Evolutionary conservation across 2,888 invertebrate species (phyloP), one percentile per base, ranked within the genome.

Genomic region (Apantesis nais): DNA sequence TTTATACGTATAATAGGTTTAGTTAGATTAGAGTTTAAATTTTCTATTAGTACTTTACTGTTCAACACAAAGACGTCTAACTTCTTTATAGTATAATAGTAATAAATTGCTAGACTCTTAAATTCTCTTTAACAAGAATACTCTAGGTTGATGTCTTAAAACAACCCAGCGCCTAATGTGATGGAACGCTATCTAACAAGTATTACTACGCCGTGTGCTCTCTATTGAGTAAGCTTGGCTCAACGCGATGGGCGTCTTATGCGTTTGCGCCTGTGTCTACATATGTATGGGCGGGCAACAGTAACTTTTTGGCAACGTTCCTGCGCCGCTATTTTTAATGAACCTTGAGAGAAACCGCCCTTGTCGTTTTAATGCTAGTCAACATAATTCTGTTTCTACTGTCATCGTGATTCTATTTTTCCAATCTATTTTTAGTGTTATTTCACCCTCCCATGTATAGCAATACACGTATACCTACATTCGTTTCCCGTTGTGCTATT

Each of bases 281-380:
- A 85, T 89, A 88, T 88, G 90, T 90, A 92, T 91, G 93, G 92
- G 90, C 90, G 91, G 89, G 87, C 88, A 88, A 86, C 88, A n/a
- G 86, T 86, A 81, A 81, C 88, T 89, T 92, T 93, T 92, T 94
- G 93, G 93, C 94, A 94, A 88, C 90, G 89, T 88, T 91, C 93
- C 93, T 90, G 88, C 79, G 75, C 74, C 73, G 89, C 93, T 94
- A 94, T 94, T 94, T 94, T 91, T 94, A 93, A 89, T 89, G 87
- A 93, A 94, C 94, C 94, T 94, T 95, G 94, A 93, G 90, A 91
- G 85, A 90, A 91, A 90, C 92, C 91, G 94, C 93, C 94, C 94
- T 94, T 94, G 93, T 88, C 85, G 88, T 86, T 86, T 89, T 88
- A 89, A 88, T 85, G 78, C 83, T 87, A 83, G 78, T 84, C 81